A percentile compares a stretch with the other conserved stretches of the same genome.
These are phyloP conservation scores for Megaptera novaeangliae DNA, from an alignment of 2,113 vertebrate species.

Conservation along the genomic window DNA sequence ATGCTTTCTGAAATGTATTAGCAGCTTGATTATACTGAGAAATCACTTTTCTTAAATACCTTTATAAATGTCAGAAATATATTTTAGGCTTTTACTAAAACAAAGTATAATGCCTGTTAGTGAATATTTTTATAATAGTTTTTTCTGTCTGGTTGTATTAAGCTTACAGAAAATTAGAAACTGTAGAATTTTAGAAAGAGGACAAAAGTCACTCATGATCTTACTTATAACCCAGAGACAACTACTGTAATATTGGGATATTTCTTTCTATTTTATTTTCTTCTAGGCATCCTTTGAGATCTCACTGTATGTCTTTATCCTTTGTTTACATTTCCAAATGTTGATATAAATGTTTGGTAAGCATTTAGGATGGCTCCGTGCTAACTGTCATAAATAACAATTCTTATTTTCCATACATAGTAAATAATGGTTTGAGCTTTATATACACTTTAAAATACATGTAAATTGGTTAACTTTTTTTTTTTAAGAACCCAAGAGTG, in stretches of 20 bases:
- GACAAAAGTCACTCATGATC: background rate
- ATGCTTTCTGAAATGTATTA: background rate
- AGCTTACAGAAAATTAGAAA: background rate
- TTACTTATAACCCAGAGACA: background rate
- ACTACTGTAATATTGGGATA: background rate
- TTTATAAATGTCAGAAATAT: background rate
- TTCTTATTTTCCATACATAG: background rate
- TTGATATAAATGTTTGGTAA: background rate
- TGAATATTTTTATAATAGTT: background rate
- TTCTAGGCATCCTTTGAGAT: background rate
- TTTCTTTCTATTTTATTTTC: background rate
- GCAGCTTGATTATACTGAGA: background rate
- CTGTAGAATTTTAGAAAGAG: background rate
- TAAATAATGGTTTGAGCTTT: background rate
- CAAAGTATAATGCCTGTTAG: background rate
- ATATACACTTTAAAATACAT: background rate
- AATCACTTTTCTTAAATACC: background rate
- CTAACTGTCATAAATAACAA: background rate
- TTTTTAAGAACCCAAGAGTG: conserved; percentile 82
- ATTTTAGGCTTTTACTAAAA: background rate
- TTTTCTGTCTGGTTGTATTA: background rate
- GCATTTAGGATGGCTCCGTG: background rate
- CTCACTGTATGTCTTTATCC: background rate
- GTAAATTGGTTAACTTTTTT: background rate
- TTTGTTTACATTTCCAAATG: background rate